These are phyloP conservation scores for Cloeon dipterum DNA, from an alignment of 2,888 invertebrate genomes.

Conservation along the genomic window DNA sequence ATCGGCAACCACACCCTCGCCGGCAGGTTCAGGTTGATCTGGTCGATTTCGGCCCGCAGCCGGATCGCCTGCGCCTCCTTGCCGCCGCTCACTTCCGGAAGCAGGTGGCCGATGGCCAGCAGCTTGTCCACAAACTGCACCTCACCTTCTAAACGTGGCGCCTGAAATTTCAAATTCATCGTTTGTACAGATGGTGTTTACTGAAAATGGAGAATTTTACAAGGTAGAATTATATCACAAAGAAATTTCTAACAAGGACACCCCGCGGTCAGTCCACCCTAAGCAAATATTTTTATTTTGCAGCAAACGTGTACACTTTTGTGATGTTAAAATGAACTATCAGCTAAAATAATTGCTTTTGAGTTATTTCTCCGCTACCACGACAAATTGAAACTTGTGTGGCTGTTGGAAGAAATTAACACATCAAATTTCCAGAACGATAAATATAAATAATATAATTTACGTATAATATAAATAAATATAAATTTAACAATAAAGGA, in stretches of 20 bases:
- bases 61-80: slow-evolving; percentile 85
- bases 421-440: too few species aligned
- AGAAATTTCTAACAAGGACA: background rate
- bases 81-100: slow-evolving; percentile 57
- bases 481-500: background rate
- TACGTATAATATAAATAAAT: too few species aligned
- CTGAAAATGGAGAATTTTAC: slow-evolving; percentile 4
- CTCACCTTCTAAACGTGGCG: slow-evolving; percentile 61
- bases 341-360: too few species aligned
- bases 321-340: too few species aligned
- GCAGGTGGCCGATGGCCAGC: slow-evolving; percentile 61
- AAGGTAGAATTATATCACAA: background rate
- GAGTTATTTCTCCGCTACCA: too few species aligned
- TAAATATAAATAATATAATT: too few species aligned
- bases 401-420: too few species aligned
- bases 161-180: slow-evolving; percentile 26
- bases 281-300: too few species aligned
- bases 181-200: too few species aligned
- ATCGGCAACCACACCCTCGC: slow-evolving; percentile 95
- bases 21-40: slow-evolving; percentile 89
- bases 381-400: too few species aligned
- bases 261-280: too few species aligned
- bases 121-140: slow-evolving; percentile 72
- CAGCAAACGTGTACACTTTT: too few species aligned
- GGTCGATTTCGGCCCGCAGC: slow-evolving; percentile 76